phyloP scores from a whole-genome alignment of 2,797 vertebrate genomes.

The Staurois parvus region DNA sequence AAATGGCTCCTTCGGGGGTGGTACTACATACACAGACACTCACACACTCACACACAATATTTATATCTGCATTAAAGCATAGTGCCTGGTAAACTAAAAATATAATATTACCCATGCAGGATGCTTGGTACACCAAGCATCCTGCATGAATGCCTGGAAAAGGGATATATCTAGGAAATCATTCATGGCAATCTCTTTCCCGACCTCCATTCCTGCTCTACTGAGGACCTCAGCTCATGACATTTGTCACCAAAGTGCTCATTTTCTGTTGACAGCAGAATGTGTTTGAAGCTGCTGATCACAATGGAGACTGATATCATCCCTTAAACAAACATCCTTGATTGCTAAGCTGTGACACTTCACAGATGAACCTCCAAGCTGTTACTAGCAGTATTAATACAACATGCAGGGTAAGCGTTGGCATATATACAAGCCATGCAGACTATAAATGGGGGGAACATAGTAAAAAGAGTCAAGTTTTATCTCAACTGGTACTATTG shows the following conservation, averaged over 20 bases:
- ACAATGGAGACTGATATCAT: not conserved
- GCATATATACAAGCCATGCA: no score
- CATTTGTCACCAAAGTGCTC: slow-evolving; percentile 25
- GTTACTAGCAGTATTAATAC: not conserved
- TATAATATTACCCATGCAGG: no score
- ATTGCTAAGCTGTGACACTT: not conserved
- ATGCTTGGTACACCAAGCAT: no score
- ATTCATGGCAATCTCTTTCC: not conserved
- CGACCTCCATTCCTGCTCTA: not conserved
- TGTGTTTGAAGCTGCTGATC: slow-evolving; percentile 5
- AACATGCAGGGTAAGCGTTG: no score
- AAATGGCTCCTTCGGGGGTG: no score
- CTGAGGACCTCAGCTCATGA: slow-evolving; percentile 8
- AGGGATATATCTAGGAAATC: not conserved
- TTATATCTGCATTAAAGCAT: no score
- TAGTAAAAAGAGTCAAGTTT: no score
- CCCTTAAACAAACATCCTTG: not conserved
- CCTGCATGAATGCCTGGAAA: not conserved
- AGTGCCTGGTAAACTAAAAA: no score
- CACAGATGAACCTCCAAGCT: not conserved
- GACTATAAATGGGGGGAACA: no score
- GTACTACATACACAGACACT: no score
- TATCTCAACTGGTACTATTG: no score
- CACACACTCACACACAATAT: no score
- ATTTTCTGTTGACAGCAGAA: slow-evolving; percentile 15